Evolutionary conservation across 2,113 vertebrate species (phyloP).

Genomic region (Phyllopteryx taeniolatus): DNA sequence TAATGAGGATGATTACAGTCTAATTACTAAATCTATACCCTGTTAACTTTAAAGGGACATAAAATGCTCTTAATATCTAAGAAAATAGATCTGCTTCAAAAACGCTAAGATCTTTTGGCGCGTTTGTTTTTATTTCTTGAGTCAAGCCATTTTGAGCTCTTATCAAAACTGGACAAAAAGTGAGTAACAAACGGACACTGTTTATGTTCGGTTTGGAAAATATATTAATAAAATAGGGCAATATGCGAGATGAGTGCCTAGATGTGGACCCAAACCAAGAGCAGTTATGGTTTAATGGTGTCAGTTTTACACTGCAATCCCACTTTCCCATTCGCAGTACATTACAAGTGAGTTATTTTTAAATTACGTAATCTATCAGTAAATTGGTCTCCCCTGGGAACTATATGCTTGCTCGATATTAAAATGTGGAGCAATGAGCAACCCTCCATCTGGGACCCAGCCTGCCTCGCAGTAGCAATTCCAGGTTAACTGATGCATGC

Average conservation of each 20-base stretch:
- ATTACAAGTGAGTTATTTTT: slow-evolving; percentile 58
- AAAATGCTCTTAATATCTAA: slow-evolving; percentile 75
- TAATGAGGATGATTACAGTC: slow-evolving; percentile 78
- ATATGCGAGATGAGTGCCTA: slow-evolving; percentile 9
- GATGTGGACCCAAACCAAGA: slow-evolving; percentile 39
- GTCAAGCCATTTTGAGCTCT: slow-evolving; percentile 15
- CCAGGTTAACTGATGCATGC: slow-evolving; percentile 24
- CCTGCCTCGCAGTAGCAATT: slow-evolving; percentile 28
- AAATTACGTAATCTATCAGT: slow-evolving; percentile 55
- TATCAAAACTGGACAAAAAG: slow-evolving; percentile 14
- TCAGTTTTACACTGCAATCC: slow-evolving; percentile 43
- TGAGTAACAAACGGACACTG: neutral
- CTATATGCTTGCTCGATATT: slow-evolving; percentile 48
- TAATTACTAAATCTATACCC: slow-evolving; percentile 80
- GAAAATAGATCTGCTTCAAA: slow-evolving; percentile 76
- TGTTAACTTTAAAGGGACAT: slow-evolving; percentile 76
- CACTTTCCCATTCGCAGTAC: slow-evolving; percentile 51
- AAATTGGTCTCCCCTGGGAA: slow-evolving; percentile 53
- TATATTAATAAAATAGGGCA: neutral
- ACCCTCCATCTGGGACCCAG: slow-evolving; percentile 33
- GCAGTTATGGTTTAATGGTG: slow-evolving; percentile 45
- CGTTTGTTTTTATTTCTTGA: slow-evolving; percentile 37
- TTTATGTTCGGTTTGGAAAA: neutral
- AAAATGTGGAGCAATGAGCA: slow-evolving; percentile 50
- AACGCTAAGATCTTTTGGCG: slow-evolving; percentile 38